A percentile compares a stretch with the other conserved stretches of the same genome.
Conservation (phyloP, 2,888 invertebrate species). For the Trissolcus brochymenae region DNA sequence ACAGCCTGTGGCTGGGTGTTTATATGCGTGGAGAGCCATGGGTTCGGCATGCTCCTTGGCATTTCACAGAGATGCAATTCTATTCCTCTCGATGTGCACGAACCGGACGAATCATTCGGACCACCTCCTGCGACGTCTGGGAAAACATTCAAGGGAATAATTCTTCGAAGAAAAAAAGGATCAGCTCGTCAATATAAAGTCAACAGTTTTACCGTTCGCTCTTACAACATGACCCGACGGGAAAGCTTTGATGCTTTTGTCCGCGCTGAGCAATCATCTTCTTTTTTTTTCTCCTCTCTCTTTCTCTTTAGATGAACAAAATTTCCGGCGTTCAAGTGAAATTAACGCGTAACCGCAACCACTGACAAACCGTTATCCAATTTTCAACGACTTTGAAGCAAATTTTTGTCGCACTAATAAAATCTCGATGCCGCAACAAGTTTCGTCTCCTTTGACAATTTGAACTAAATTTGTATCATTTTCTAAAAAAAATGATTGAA, state of each 20-base stretch:
- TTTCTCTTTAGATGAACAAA: constrained; percentile 13
- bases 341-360: constrained; percentile 20
- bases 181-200: constrained; percentile 45
- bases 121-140: constrained; percentile 60
- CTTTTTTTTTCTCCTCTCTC: neutral
- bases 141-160: constrained; percentile 42
- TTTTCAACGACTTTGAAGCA: constrained; percentile 7
- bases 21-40: constrained; percentile 52
- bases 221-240: constrained; percentile 17
- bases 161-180: constrained; percentile 32
- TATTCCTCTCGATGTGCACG: constrained; percentile 51
- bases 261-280: neutral
- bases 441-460: too few relatives aligned
- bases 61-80: constrained; percentile 59
- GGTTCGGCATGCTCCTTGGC: constrained; percentile 56
- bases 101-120: constrained; percentile 57
- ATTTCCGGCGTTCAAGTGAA: constrained; percentile 11
- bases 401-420: neutral
- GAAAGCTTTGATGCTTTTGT: constrained; percentile 25
- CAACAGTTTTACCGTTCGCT: constrained; percentile 37
- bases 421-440: neutral
- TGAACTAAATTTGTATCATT: too few relatives aligned
- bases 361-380: constrained; percentile 16
- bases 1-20: constrained; percentile 43
- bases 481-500: too few relatives aligned